phyloP scores from a whole-genome alignment of 2,113 vertebrate genomes.

The Pao palembangensis region DNA sequence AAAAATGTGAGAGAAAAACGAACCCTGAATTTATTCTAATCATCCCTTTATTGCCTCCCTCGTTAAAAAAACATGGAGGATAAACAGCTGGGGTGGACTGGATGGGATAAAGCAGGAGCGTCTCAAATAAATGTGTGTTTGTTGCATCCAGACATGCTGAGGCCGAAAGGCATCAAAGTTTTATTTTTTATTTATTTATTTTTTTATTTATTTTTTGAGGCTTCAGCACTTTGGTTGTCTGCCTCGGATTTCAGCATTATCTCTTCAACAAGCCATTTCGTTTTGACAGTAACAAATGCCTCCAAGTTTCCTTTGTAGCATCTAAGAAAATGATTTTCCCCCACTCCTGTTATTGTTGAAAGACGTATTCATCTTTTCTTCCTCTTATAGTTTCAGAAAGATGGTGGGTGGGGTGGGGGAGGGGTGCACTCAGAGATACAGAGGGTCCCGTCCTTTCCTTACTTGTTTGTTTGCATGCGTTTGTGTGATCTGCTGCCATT shows the following conservation, averaged over 20 bases:
- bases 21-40: no score
- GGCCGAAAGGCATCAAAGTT: constrained; percentile 16
- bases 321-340: constrained; percentile 8
- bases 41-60: no score
- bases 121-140: neutral
- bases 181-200: no score
- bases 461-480: constrained; percentile 19
- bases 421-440: constrained; percentile 9
- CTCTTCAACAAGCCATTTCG: constrained; percentile 43
- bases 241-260: constrained; percentile 32
- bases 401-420: neutral
- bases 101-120: neutral
- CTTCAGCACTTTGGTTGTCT: neutral
- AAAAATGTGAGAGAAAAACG: neutral
- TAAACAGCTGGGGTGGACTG: no score
- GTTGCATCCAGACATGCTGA: constrained; percentile 7
- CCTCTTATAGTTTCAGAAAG: constrained; percentile 16
- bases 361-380: constrained; percentile 37
- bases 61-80: no score
- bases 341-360: neutral
- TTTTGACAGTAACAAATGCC: constrained; percentile 54
- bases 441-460: constrained; percentile 20
- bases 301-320: constrained; percentile 18
- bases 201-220: no score
- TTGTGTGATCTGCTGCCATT: constrained; percentile 5